phyloP scores from a whole-genome alignment of 2,113 vertebrate species.

The Manacus vitellinus region DNA sequence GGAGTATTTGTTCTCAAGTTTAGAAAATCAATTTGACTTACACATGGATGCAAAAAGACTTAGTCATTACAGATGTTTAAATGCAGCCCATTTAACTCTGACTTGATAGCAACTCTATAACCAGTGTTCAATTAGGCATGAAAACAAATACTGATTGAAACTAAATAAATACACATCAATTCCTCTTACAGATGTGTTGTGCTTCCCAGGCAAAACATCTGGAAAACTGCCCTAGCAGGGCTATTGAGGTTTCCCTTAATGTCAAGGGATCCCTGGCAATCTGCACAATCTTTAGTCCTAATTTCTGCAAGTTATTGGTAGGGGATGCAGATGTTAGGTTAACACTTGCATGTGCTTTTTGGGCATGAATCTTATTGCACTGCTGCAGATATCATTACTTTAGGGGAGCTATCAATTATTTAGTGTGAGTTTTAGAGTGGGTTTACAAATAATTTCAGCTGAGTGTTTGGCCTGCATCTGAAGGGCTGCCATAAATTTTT shows the following conservation, averaged over 20 bases:
- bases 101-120: background rate
- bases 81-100: background rate
- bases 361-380: background rate
- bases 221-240: background rate
- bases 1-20: background rate
- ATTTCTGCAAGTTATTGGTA: constrained; percentile 3
- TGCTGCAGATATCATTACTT: background rate
- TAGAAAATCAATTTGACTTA: background rate
- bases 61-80: background rate
- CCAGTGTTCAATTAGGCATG: background rate
- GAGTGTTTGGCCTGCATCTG: background rate
- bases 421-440: background rate
- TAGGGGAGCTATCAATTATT: background rate
- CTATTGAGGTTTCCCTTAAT: background rate
- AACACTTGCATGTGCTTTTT: background rate
- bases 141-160: constrained; percentile 24
- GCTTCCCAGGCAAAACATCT: constrained; percentile 11
- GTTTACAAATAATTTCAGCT: background rate
- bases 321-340: background rate
- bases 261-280: background rate
- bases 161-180: background rate
- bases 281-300: background rate
- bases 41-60: background rate
- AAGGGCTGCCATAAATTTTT: background rate
- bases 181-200: background rate